Conservation (phyloP, 2,888 invertebrate species). For the Alviniconcha strummeri region DNA sequence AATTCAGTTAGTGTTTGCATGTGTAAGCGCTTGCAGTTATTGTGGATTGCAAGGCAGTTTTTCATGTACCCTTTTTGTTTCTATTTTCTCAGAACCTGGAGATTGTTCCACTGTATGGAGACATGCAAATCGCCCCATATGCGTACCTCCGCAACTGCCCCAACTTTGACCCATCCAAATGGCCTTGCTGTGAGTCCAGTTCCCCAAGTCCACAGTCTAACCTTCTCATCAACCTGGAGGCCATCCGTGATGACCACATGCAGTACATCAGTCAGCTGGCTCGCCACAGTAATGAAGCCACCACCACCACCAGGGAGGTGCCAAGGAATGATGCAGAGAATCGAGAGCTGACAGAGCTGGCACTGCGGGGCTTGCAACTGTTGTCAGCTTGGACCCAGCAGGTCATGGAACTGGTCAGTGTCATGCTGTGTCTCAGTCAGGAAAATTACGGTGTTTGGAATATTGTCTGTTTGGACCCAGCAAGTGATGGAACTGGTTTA, state of each 20-base stretch:
- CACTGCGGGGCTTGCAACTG: constrained; percentile 92
- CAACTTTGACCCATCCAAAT: constrained; percentile 69
- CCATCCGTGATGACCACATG: constrained; percentile 96
- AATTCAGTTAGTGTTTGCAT: too few relatives aligned
- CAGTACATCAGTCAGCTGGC: constrained; percentile 96
- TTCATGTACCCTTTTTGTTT: neutral
- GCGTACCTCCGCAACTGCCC: constrained; percentile 90
- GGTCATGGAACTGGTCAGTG: constrained; percentile 86
- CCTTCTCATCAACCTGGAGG: constrained; percentile 91
- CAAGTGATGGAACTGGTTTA: too few relatives aligned
- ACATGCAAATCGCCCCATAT: constrained; percentile 99
- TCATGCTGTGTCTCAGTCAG: neutral
- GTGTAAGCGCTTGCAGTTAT: too few relatives aligned
- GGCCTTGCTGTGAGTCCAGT: constrained; percentile 78
- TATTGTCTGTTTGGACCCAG: too few relatives aligned
- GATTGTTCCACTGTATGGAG: constrained; percentile 85
- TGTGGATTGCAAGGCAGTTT: too few relatives aligned
- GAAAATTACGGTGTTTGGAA: too few relatives aligned
- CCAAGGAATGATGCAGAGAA: constrained; percentile 91
- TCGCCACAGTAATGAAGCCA: constrained; percentile 87
- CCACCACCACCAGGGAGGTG: constrained; percentile 93
- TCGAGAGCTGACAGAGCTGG: constrained; percentile 91
- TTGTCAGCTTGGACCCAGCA: constrained; percentile 97
- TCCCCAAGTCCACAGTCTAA: constrained; percentile 86
- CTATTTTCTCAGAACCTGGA: constrained; percentile 63